phyloP scores from a whole-genome alignment of 2,888 invertebrate species.

The Sinopyrophorus schimmeli region DNA sequence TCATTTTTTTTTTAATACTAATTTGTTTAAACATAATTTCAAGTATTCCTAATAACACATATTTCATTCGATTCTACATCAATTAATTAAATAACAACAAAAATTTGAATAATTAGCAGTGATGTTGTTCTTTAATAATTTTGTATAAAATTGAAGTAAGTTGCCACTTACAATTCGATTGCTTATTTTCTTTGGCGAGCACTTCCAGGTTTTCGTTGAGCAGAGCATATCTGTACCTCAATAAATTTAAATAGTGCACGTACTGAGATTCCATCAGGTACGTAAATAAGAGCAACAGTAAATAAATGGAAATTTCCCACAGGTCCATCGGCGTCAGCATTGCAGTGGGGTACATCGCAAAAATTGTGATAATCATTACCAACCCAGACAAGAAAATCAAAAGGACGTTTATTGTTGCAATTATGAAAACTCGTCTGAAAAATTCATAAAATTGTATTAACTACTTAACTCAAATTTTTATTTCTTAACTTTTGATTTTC shows the following conservation, averaged over 20 bases:
- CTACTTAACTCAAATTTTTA: too few relatives aligned
- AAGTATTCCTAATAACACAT: too few relatives aligned
- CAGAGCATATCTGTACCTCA: conserved; percentile 36
- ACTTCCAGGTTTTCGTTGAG: conserved; percentile 40
- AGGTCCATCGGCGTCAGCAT: background rate
- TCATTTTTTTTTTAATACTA: too few relatives aligned
- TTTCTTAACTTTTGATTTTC: too few relatives aligned
- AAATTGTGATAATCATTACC: conserved; percentile 4
- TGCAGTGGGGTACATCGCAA: conserved; percentile 1
- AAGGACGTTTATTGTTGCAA: conserved; percentile 4
- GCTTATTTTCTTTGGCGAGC: conserved; percentile 31
- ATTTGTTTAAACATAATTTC: too few relatives aligned
- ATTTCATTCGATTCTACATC: too few relatives aligned
- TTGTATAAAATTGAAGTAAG: too few relatives aligned
- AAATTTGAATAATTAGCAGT: too few relatives aligned
- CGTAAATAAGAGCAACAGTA: conserved; percentile 27
- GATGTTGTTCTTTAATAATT: too few relatives aligned
- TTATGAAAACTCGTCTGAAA: conserved; percentile 10
- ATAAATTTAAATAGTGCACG: conserved; percentile 37
- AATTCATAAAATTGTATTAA: too few relatives aligned
- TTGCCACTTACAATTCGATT: conserved; percentile 27
- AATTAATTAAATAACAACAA: too few relatives aligned
- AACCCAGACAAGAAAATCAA: background rate
- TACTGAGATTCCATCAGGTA: conserved; percentile 41
- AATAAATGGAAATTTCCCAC: conserved; percentile 8